Evolutionary conservation across 2,113 vertebrate species (phyloP).

Genomic region (Melanerpes formicivorus): DNA sequence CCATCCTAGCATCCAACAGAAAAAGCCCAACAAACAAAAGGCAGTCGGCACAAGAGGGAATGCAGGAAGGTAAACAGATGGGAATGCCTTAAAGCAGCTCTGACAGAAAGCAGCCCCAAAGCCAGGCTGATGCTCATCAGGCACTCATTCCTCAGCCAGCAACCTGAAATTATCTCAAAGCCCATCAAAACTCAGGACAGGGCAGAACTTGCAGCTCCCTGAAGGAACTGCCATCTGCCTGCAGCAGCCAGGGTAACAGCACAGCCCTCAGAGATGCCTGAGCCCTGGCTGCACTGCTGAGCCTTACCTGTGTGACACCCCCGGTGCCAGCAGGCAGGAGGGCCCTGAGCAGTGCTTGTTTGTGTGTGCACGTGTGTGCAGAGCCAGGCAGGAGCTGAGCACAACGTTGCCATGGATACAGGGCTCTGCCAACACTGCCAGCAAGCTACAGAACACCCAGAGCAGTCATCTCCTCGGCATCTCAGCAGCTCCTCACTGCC

Average conservation of each 20-base stretch:
- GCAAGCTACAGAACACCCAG: neutral
- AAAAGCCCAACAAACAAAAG: neutral
- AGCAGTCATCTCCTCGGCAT: neutral
- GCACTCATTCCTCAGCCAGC: neutral
- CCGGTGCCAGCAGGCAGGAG: neutral
- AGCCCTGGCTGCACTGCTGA: neutral
- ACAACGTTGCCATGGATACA: slow-evolving; percentile 32
- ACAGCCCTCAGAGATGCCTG: neutral
- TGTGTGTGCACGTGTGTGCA: neutral
- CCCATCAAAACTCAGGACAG: neutral
- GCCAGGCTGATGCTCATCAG: neutral
- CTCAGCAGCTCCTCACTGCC: neutral
- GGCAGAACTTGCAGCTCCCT: neutral
- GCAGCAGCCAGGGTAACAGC: neutral
- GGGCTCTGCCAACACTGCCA: neutral
- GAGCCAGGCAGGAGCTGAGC: slow-evolving; percentile 12
- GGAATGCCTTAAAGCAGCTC: neutral
- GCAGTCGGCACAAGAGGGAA: neutral
- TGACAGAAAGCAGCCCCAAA: neutral
- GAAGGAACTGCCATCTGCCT: neutral
- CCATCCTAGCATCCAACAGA: neutral
- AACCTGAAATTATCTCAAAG: neutral
- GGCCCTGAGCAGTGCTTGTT: neutral
- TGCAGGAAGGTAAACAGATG: neutral
- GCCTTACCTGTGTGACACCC: neutral